A percentile compares a stretch with the other conserved stretches of the same genome.
Conservation (phyloP, 2,113 vertebrate genomes). For the Hydrochoerus hydrochaeris region DNA sequence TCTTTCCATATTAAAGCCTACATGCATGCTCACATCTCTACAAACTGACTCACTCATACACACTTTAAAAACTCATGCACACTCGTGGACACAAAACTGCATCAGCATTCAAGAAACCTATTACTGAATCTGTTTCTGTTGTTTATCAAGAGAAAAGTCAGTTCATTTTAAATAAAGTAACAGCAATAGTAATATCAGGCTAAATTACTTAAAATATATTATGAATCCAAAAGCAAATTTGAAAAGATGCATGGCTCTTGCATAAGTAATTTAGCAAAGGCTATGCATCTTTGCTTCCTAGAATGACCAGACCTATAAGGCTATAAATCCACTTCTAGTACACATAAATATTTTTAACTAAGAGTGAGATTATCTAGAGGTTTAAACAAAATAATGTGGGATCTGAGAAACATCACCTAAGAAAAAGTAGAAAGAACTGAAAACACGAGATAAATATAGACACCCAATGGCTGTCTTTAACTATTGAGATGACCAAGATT, state of each 20-base stretch:
- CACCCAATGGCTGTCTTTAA: neutral
- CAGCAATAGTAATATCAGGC: neutral
- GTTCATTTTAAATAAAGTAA: constrained; percentile 31
- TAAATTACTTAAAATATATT: constrained; percentile 46
- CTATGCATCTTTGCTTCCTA: constrained; percentile 9
- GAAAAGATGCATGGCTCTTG: constrained; percentile 27
- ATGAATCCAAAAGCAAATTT: constrained; percentile 49
- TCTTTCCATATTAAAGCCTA: neutral
- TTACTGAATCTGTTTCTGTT: neutral
- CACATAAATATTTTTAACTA: neutral
- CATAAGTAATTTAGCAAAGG: constrained; percentile 50
- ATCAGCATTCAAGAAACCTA: neutral
- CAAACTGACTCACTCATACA: neutral
- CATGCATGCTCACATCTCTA: neutral
- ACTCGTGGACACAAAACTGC: neutral
- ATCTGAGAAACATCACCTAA: neutral
- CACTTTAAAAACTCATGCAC: accelerated
- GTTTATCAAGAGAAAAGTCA: constrained; percentile 24
- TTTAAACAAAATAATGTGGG: neutral
- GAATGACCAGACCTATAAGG: constrained; percentile 44
- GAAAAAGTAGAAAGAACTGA: neutral
- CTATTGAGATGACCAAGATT: neutral
- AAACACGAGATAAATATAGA: neutral
- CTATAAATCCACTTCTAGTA: neutral
- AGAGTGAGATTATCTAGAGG: neutral